Evolutionary conservation across 2,113 vertebrate genomes (phyloP), one percentile per base, ranked within the genome.

Genomic region (Ciconia boyciana): DNA sequence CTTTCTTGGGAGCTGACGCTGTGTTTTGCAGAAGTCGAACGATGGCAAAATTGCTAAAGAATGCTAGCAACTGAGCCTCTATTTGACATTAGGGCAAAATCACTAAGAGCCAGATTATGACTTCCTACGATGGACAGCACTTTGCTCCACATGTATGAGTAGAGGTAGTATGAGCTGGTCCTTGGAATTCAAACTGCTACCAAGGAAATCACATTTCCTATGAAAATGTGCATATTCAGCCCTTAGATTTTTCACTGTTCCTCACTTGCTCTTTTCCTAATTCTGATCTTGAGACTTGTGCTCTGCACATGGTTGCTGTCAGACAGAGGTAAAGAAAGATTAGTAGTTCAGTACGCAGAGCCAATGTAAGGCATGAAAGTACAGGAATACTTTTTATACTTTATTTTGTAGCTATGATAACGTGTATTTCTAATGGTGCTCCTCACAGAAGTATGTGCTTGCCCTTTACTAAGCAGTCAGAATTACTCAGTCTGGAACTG

Each of bases 71-170:
- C 2, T 43, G 15, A 39, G 69, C 10, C 49, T 22, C 28, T 55
- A 7, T 77, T 88, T 80, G 46, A 31, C 41, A 29, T 0, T 26
- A 54, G 16, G 34, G 39, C 31, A 81, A 77, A 75, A 22, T 20
- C 52, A 64, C 39, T 4, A 24, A 55, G 20, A 94, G 52, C 4
- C n/a, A 43, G 24, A 17, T 58, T 39, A 51, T n/a, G 55, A 39
- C 24, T 44, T 79, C 22, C n/a, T 69, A 17, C 16, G 28, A 75
- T 6, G 17, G 28, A 31, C 57, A 87, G 41, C 11, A 44, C 18
- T 74, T 51, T 46, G 10, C 20, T 75, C 20, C 9, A 36, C 0
- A 0, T 13, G 13, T 26, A 9, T 3, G 20, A 81, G n/a, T 6
- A 52, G 6, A 68, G 2, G 11, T 12, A 11, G 34, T 61, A 28